These are phyloP conservation scores for Amorpha juglandis DNA, from an alignment of 2,888 invertebrate genomes.

Conservation along the genomic window DNA sequence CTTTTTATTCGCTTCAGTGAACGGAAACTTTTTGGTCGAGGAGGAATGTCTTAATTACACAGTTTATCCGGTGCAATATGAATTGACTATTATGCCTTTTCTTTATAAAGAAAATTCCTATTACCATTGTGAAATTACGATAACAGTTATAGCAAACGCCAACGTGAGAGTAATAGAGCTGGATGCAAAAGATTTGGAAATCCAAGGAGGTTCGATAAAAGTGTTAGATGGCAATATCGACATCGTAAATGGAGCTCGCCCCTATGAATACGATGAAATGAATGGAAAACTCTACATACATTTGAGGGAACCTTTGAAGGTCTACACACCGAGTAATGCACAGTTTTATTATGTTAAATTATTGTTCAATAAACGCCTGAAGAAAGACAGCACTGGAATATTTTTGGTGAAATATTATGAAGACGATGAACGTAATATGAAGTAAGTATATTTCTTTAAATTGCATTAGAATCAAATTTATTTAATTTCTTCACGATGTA, in stretches of 20 bases:
- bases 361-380: slow-evolving; percentile 59
- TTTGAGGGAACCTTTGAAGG: slow-evolving; percentile 60
- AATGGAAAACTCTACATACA: slow-evolving; percentile 65
- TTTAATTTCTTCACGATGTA: no score
- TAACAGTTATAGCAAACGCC: slow-evolving; percentile 71
- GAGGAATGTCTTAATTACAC: slow-evolving; percentile 79
- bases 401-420: slow-evolving; percentile 65
- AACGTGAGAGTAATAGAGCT: slow-evolving; percentile 65
- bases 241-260: slow-evolving; percentile 62
- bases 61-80: slow-evolving; percentile 77
- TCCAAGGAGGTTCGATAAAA: slow-evolving; percentile 55
- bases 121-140: slow-evolving; percentile 68
- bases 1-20: slow-evolving; percentile 50
- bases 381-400: slow-evolving; percentile 55
- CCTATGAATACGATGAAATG: slow-evolving; percentile 59
- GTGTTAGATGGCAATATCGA: slow-evolving; percentile 59
- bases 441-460: slow-evolving; percentile 58
- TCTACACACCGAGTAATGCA: slow-evolving; percentile 52
- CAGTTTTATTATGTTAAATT: slow-evolving; percentile 64
- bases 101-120: slow-evolving; percentile 56
- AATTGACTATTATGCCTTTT: slow-evolving; percentile 65
- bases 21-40: slow-evolving; percentile 55
- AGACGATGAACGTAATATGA: slow-evolving; percentile 47
- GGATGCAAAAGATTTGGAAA: slow-evolving; percentile 64
- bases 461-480: no score